phyloP scores from a whole-genome alignment of 2,888 invertebrate species.

The Oligia fasciuncula region DNA sequence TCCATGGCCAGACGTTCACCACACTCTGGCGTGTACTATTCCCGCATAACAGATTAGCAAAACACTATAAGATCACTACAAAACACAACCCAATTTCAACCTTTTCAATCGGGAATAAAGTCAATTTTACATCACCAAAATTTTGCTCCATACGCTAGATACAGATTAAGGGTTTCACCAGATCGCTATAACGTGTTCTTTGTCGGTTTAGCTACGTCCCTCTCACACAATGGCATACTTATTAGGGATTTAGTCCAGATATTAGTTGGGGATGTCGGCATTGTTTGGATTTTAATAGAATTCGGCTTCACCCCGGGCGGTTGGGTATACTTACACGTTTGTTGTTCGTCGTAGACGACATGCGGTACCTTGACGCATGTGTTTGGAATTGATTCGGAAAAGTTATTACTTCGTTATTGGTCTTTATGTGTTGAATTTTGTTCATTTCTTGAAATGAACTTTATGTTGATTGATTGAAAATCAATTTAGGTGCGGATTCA shows the following conservation, averaged over 20 bases:
- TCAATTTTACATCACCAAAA: constrained; percentile 53
- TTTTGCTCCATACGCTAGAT: constrained; percentile 43
- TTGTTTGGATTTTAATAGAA: constrained; percentile 90
- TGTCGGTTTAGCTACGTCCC: constrained; percentile 88
- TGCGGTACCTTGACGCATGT: constrained; percentile 74
- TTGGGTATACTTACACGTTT: constrained; percentile 77
- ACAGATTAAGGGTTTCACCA: constrained; percentile 66
- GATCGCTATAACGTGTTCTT: constrained; percentile 90
- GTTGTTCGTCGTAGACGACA: constrained; percentile 72
- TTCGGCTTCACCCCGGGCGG: constrained; percentile 86
- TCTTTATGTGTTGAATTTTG: constrained; percentile 64
- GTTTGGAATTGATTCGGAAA: constrained; percentile 75
- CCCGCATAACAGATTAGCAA: constrained; percentile 68
- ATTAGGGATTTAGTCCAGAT: constrained; percentile 91
- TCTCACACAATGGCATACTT: constrained; percentile 90
- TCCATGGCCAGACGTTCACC: constrained; percentile 89
- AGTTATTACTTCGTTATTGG: constrained; percentile 65
- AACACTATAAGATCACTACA: constrained; percentile 68
- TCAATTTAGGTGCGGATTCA: background rate
- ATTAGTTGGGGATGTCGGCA: constrained; percentile 89
- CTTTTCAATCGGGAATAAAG: constrained; percentile 32
- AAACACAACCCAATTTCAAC: constrained; percentile 60
- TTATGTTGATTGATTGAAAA: constrained; percentile 33
- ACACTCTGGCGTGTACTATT: constrained; percentile 86
- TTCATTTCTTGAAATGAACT: constrained; percentile 48